A percentile compares a stretch with the other conserved stretches of the same genome.
Conservation (phyloP, 2,113 vertebrate species). For the Engystomops pustulosus region DNA sequence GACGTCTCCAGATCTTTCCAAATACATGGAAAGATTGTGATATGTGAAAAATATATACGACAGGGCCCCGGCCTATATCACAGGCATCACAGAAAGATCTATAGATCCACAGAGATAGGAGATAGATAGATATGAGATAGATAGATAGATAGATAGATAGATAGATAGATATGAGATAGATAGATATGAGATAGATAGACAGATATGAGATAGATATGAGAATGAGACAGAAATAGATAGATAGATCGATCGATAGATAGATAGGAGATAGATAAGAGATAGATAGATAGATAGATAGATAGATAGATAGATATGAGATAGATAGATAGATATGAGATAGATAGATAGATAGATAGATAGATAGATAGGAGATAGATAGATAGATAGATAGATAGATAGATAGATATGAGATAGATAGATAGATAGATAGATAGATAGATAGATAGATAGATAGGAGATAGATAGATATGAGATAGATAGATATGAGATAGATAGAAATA, state of each 20-base stretch:
- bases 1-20: no score
- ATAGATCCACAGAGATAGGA: not conserved
- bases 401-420: not conserved
- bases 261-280: not conserved
- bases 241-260: not conserved
- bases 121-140: not conserved
- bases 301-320: not conserved
- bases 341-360: not conserved
- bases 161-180: not conserved
- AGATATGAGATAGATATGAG: not conserved
- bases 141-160: not conserved
- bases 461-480: not conserved
- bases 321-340: not conserved
- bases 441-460: not conserved
- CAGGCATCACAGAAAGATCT: not conserved
- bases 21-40: no score
- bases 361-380: not conserved
- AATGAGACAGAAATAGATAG: not conserved
- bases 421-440: constrained; percentile 1
- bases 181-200: not conserved
- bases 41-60: no score
- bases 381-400: constrained; percentile 4
- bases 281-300: not conserved
- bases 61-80: no score
- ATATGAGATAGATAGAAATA: constrained; percentile 1